Base-by-base conservation (phyloP, 2,888 invertebrate genomes). In the Chrysina gloriosa region DNA sequence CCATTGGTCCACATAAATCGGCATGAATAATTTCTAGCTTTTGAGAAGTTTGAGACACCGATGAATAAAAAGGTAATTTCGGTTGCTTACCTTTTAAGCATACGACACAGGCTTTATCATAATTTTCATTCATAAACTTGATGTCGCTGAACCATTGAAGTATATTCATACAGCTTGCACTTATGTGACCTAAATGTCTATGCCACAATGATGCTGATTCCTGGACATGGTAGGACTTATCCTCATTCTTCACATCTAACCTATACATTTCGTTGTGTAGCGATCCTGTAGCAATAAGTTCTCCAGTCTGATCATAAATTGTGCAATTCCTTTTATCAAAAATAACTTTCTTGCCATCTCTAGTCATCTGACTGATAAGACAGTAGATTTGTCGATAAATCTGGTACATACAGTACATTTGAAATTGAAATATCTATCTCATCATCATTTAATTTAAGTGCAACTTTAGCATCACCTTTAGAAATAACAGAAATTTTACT, bases 41-140 rank as follows among this genome's bases (percentile, higher is more conserved):
- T 45, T 52, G 56, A 23, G n/a, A 50, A 9, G 67, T 45, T 27
- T 45, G 9, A 5, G 64, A 34, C 47, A 7, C 19, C 6, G 27
- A 36, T 5, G 34, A 14, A 39, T 29, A 2, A 27, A 68, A 65
- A 27, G 70, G 58, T 34, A 64, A 27, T 19, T 50, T 54, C n/a
- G 64, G 27, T 21, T 45, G 47, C 52, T 70, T 70, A 21, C 69
- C 69, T 27, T 54, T 52, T 31, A 54, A 34, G 27, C 67, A 69
- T 6, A 21, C 42, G 9, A 61, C 11, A 39, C 42, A 42, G 7
- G 25, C 39, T 39, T 61, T 63, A 25, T 63, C 63, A 6, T 45
- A 45, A 27, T 42, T 25, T 39, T 27, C 23, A 23, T n/a, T n/a
- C n/a, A n/a, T n/a, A n/a, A n/a, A n/a, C n/a, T n/a, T n/a, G n/a